phyloP scores from a whole-genome alignment of 2,888 invertebrate genomes.

The Pegoplata infirma region DNA sequence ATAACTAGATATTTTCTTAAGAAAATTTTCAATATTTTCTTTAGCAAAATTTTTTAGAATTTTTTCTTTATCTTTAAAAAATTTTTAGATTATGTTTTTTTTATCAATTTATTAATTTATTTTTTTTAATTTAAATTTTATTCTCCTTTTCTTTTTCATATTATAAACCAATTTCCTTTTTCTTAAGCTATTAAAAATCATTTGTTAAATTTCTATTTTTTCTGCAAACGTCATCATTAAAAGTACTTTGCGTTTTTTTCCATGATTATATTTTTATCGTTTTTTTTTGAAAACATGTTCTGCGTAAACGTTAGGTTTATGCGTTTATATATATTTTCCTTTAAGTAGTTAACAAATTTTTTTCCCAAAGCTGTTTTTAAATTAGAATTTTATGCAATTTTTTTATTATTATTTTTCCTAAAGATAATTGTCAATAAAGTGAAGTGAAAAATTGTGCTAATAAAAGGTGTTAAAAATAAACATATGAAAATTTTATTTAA shows the following conservation, averaged over 20 bases:
- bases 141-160: neutral
- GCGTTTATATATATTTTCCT: neutral
- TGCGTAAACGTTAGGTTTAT: constrained; percentile 17
- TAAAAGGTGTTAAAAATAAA: neutral
- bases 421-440: constrained; percentile 29
- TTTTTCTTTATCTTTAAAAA: neutral
- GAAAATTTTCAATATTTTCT: no score
- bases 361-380: constrained; percentile 1
- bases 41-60: no score
- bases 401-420: neutral
- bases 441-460: constrained; percentile 2
- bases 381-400: constrained; percentile 30
- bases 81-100: neutral
- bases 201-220: neutral
- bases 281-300: no score
- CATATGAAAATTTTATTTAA: neutral
- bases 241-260: constrained; percentile 38
- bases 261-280: constrained; percentile 37
- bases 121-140: neutral
- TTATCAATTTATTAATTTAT: neutral
- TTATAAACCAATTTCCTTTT: neutral
- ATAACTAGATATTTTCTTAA: no score
- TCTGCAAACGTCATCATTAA: constrained; percentile 50
- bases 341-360: neutral
- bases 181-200: neutral